Evolutionary conservation across 2,888 invertebrate genomes (phyloP).

Genomic region (Tipula lateralis): DNA sequence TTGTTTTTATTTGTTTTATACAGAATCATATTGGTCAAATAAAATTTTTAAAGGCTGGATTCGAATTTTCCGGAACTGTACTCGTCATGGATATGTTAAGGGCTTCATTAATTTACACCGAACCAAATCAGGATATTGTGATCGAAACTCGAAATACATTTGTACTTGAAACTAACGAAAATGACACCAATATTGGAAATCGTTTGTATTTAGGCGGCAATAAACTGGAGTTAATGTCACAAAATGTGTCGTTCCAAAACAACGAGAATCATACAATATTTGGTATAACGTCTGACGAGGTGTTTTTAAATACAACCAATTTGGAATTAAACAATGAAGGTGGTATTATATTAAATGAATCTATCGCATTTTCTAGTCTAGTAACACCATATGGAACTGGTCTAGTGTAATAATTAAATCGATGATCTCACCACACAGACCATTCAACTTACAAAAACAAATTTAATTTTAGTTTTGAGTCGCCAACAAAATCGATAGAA

Average conservation of each 20-base stretch:
- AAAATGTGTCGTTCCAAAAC: neutral
- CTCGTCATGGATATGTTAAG: neutral
- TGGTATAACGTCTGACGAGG: neutral
- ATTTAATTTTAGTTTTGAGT: neutral
- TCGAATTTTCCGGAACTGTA: neutral
- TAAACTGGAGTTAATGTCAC: neutral
- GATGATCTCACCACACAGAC: neutral
- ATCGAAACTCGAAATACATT: neutral
- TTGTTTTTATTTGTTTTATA: neutral
- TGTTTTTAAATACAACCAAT: neutral
- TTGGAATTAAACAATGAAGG: neutral
- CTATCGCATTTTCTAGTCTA: neutral
- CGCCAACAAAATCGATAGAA: neutral
- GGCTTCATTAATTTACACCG: neutral
- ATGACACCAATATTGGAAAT: neutral
- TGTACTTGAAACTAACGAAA: neutral
- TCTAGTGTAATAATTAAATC: neutral
- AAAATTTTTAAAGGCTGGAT: neutral
- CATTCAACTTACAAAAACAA: neutral
- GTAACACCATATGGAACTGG: neutral
- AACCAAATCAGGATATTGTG: neutral
- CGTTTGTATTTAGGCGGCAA: neutral
- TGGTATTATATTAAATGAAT: neutral
- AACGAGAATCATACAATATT: neutral
- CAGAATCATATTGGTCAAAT: neutral